Conservation (phyloP, 2,888 invertebrate species). For the Acanthopleura granulata region DNA sequence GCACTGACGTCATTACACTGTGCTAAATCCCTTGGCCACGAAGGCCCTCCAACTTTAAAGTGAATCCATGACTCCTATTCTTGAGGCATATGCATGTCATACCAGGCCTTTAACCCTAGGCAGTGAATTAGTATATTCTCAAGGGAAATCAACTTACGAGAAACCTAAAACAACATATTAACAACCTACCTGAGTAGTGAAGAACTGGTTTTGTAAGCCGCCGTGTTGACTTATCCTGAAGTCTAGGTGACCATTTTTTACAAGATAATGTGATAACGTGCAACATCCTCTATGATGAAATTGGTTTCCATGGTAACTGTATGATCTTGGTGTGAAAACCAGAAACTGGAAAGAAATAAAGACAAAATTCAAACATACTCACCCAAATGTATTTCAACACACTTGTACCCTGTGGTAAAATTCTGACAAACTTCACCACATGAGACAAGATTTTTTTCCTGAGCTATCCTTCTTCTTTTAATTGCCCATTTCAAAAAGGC, state of each 20-base stretch:
- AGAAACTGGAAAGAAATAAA: background rate
- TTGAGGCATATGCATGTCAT: no score
- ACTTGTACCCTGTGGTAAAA: no score
- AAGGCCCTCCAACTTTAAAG: background rate
- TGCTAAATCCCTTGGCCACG: no score
- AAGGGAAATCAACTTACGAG: no score
- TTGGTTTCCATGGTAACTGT: background rate
- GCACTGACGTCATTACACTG: no score
- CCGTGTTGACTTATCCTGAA: background rate
- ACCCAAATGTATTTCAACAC: no score
- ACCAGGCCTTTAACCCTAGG: no score
- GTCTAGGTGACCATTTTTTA: background rate
- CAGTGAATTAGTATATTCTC: no score
- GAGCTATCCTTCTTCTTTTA: no score
- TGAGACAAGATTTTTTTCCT: no score
- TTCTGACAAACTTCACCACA: no score
- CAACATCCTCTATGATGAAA: background rate
- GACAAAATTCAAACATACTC: background rate
- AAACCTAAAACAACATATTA: background rate
- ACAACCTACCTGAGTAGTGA: background rate
- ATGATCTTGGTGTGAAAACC: background rate
- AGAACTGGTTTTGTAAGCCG: background rate
- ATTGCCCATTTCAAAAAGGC: no score
- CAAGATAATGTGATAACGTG: background rate
- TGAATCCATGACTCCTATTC: background rate